phyloP scores from a whole-genome alignment of 2,113 vertebrate species.

The Cynocephalus volans region DNA sequence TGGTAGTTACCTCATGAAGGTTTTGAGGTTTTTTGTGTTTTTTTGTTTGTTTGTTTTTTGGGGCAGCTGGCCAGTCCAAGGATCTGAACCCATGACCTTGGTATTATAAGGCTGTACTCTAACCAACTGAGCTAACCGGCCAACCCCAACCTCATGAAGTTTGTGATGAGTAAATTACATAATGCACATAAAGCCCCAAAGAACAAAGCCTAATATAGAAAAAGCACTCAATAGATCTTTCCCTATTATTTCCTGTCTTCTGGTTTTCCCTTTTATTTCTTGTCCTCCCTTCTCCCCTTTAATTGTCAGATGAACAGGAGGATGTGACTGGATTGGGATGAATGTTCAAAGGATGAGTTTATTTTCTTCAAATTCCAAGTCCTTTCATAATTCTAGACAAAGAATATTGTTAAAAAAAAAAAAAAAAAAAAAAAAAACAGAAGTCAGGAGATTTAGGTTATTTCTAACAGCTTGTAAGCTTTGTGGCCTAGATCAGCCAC shows the following conservation, averaged over 20 bases:
- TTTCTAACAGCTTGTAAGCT: constrained; percentile 49
- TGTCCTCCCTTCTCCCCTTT: not conserved
- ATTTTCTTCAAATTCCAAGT: constrained; percentile 53
- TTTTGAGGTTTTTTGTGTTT: too few species aligned
- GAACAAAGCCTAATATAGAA: not conserved
- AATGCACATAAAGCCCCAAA: constrained; percentile 1
- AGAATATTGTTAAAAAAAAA: not conserved
- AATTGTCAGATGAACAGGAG: constrained; percentile 24
- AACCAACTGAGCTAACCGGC: too few species aligned
- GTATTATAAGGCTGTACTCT: too few species aligned
- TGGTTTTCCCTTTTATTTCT: constrained; percentile 46
- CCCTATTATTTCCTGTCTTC: not conserved
- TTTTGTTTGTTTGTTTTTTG: too few species aligned
- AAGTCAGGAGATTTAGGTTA: constrained; percentile 52
- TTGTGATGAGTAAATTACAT: constrained; percentile 2
- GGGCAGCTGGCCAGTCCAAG: too few species aligned
- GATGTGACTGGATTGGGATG: not conserved
- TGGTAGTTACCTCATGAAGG: not conserved
- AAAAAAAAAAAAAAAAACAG: not conserved
- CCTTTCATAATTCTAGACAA: constrained; percentile 52
- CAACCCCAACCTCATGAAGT: not conserved
- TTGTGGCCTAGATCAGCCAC: not conserved
- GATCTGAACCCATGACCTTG: too few species aligned
- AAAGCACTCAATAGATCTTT: not conserved
- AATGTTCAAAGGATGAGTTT: constrained; percentile 52